Conservation (phyloP, 2,888 invertebrate species). For the Trissonchulus latispiculum region DNA sequence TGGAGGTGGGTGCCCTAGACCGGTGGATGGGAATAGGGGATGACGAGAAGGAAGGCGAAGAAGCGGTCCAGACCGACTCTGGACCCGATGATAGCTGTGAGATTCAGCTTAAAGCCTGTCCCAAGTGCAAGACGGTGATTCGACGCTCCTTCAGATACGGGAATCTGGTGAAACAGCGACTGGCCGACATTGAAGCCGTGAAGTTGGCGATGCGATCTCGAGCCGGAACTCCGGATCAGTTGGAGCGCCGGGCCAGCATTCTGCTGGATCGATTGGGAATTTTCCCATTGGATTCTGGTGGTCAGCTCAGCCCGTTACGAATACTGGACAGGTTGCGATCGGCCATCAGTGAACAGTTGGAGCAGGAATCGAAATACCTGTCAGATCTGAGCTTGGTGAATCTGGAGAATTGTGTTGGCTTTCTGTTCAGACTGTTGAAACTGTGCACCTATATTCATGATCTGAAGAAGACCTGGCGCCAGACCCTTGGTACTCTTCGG, state of each 20-base stretch:
- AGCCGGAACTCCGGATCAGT: too few relatives aligned
- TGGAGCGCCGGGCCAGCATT: too few relatives aligned
- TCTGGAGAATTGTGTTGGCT: not conserved
- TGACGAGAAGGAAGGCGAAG: conserved; percentile 11
- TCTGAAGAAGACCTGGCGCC: not conserved
- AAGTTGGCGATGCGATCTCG: not conserved
- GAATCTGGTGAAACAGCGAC: conserved; percentile 49
- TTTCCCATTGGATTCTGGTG: not conserved
- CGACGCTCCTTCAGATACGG: conserved; percentile 54
- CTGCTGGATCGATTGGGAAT: not conserved
- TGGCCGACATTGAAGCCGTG: conserved; percentile 43
- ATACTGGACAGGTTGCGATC: not conserved
- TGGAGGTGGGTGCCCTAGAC: conserved; percentile 44
- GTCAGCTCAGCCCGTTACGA: too few relatives aligned
- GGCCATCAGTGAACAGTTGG: not conserved
- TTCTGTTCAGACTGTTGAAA: too few relatives aligned
- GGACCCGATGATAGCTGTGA: too few relatives aligned
- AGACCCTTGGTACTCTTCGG: not conserved
- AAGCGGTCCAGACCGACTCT: not conserved
- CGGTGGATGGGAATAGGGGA: conserved; percentile 19
- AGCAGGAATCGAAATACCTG: too few relatives aligned
- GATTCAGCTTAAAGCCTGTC: conserved; percentile 25
- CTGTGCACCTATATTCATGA: too few relatives aligned
- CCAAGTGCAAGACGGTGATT: conserved; percentile 54
- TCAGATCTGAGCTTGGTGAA: too few relatives aligned